Evolutionary conservation across 2,888 invertebrate species (phyloP).

Genomic region (Caenorhabditis zanzibari): DNA sequence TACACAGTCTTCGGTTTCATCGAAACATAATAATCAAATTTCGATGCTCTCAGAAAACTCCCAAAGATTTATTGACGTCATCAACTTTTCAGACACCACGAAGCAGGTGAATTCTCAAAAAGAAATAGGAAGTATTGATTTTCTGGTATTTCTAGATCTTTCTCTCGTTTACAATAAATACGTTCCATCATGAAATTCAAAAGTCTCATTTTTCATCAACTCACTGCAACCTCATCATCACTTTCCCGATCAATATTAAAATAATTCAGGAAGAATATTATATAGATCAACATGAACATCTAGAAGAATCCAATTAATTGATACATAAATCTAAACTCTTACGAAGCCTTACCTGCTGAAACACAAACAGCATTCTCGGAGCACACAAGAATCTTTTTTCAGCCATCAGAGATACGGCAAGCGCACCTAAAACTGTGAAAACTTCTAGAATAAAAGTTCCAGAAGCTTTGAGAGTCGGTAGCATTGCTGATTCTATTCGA

Average conservation of each 20-base stretch:
- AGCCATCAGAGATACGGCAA: constrained; percentile 9
- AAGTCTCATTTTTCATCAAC: neutral
- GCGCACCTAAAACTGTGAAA: constrained; percentile 5
- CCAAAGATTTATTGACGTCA: neutral
- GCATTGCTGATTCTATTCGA: constrained; percentile 16
- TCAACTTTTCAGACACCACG: neutral
- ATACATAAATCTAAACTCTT: neutral
- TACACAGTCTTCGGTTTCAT: neutral
- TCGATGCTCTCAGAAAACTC: neutral
- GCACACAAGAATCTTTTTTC: constrained; percentile 53
- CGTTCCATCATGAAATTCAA: too few relatives aligned
- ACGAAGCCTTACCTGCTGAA: constrained; percentile 48
- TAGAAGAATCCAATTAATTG: constrained; percentile 5
- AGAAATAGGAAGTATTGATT: neutral
- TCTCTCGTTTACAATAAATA: too few relatives aligned
- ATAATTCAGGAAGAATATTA: constrained; percentile 46
- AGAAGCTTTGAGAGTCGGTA: constrained; percentile 14
- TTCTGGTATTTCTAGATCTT: neutral
- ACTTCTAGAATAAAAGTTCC: constrained; percentile 32
- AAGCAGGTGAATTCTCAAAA: constrained; percentile 4
- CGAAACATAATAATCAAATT: neutral
- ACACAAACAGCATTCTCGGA: constrained; percentile 38
- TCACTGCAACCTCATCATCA: constrained; percentile 32
- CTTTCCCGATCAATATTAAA: constrained; percentile 36
- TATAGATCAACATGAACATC: constrained; percentile 53